Base-by-base conservation (phyloP, 2,797 vertebrate genomes). In the Taeniopygia guttata region DNA sequence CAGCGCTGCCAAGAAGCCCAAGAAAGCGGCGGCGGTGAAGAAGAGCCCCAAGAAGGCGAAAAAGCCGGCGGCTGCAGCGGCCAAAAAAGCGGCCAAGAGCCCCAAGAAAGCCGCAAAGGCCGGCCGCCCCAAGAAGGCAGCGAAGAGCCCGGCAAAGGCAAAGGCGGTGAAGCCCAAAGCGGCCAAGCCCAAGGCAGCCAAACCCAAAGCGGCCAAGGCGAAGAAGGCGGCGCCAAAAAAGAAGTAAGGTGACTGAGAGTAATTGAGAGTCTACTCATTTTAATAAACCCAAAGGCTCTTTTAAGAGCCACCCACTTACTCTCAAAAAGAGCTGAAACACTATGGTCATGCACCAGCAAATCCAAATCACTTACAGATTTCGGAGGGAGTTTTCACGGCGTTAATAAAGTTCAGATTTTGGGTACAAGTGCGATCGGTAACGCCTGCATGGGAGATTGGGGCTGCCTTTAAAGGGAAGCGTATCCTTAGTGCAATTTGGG, bases 231-330 rank as follows among this genome's bases (percentile, higher is more conserved):
- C 78, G 4, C 70, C 86, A 1, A 89, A 89, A 12, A 82, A 82
- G 43, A 89, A 89, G 56, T 89, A 43, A 49, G n/a, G 5, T 1
- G 16, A 4, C 5, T 12, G 22, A 30, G 32, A 48, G 11, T 29
- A 63, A 15, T n/a, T 51, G 2, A 51, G 36, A 77, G 64, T 86
- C 19, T 81, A 6, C 69, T 92, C 87, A 34, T 72, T 64, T 82
- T 79, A 83, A 93, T 60, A 83, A 84, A 72, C 52, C 67, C 48
- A 90, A 90, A 80, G 89, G 89, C 89, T 91, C 89, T 91, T 91
- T 74, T 90, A 49, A 91, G 89, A 91, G 89, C 89, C 64, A 76
- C 68, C 69, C 22, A 84, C 68, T 75, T 55, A 9, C 0, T 70
- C 72, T 46, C 15, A 36, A 34, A 77, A 78, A 66, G 87, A 66